phyloP scores from a whole-genome alignment of 2,797 vertebrate genomes.

The Lindbergichthys nudifrons region DNA sequence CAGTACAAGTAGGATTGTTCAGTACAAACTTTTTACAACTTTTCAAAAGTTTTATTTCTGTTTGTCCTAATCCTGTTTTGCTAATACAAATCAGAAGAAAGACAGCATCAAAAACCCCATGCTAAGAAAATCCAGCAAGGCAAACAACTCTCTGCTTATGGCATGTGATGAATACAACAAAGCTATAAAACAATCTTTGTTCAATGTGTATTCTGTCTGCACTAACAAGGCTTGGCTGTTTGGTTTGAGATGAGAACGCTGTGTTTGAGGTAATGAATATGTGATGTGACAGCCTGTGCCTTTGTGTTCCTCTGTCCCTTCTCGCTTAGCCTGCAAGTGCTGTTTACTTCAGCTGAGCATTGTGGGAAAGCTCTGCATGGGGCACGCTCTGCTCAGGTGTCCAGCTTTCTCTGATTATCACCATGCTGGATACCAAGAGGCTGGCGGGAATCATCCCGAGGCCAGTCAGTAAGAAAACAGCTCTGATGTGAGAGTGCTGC shows the following conservation, averaged over 20 bases:
- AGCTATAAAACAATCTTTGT: constrained; percentile 50
- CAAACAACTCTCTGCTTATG: constrained; percentile 42
- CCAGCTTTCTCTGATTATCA: constrained; percentile 38
- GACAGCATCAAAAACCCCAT: constrained; percentile 48
- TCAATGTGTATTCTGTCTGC: constrained; percentile 45
- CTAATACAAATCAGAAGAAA: constrained; percentile 57
- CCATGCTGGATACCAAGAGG: constrained; percentile 28
- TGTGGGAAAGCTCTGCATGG: constrained; percentile 36
- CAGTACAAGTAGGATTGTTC: constrained; percentile 15
- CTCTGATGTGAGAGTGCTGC: constrained; percentile 5
- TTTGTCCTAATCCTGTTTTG: constrained; percentile 47
- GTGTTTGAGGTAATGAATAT: constrained; percentile 42
- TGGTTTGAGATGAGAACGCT: constrained; percentile 44
- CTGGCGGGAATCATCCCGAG: not conserved
- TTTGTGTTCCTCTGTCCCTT: constrained; percentile 18
- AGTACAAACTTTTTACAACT: constrained; percentile 17
- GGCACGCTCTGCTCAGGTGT: constrained; percentile 34
- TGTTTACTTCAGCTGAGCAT: constrained; percentile 61
- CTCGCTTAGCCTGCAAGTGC: constrained; percentile 24
- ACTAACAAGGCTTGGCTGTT: constrained; percentile 51
- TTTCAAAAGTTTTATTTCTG: constrained; percentile 24
- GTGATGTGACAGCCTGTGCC: constrained; percentile 52
- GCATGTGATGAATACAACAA: constrained; percentile 51
- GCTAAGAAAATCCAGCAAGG: constrained; percentile 32
- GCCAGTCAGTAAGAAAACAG: constrained; percentile 5